Base-by-base conservation (phyloP, 1,140 invertebrate genomes). In the Bombus breviceps region DNA sequence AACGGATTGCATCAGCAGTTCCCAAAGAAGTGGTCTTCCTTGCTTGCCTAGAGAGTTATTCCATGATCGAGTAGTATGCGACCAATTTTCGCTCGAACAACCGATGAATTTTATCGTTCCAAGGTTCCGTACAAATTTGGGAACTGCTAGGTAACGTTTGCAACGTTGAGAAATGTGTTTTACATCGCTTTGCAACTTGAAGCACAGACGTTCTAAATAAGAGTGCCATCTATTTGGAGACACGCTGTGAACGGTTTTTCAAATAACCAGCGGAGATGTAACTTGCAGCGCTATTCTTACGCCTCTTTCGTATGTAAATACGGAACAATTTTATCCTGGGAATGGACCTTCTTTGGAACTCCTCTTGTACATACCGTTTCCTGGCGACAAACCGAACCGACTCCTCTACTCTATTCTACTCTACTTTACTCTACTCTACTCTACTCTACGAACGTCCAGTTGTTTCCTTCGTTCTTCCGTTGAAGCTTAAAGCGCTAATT, bases 311-410 rank as follows among this genome's bases (percentile, higher is more conserved):
- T 66, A 9, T 85, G 83, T 85, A 85, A 72, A 85, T 85, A 85
- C 68, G 39, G 41, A 72, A 32, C 69, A 84, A 72, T 79, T 79
- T 72, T 72, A 85, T 64, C 41, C 68, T 85, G 76, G 83, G 53
- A 85, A 80, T 80, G 83, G 76, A 80, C n/a, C 32, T 88, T 75
- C 66, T 84, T 89, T 75, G 41, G 28, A 88, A 80, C 57, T 53
- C 81, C 77, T 59, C n/a, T 71, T 68, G 62, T 47, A 76, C 43
- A 57, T 47, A 34, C 41, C 75, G 87, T 80, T 86, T 82, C 83
- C 75, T 86, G 87, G 87, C 59, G 68, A 72, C 57, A 28, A 72
- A 80, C 32, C 13, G 22, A 64, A 41, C 25, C n/a, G 78, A 18
- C n/a, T 32, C 10, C n/a, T 37, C 47, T 8, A 22, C 6, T 18